Base-by-base conservation (phyloP, 2,113 vertebrate genomes). In the Athene cunicularia region DNA sequence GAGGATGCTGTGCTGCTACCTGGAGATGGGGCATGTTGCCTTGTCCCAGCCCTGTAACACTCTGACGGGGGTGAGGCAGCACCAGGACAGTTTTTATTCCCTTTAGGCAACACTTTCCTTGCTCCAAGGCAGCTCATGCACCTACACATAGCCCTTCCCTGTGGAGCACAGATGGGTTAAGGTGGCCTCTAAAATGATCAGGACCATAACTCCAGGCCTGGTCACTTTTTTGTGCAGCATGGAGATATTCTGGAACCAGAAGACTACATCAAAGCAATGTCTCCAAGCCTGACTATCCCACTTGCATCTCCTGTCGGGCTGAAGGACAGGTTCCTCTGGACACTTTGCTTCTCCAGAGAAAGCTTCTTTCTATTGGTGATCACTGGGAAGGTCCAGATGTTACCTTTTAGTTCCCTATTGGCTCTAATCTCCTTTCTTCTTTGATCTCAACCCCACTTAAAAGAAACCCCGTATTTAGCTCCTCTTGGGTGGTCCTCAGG, bases 341-440 rank as follows among this genome's bases (percentile, higher is more conserved):
- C 37, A 60, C 27, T 86, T 84, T 71, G 27, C 47, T 77, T 92
- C 73, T 83, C 79, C 28, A 26, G 43, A 92, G 80, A 95, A 97
- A 94, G 74, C 75, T 58, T 86, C 56, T 93, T 95, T 71, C 79
- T 79, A 6, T 85, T 94, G 91, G 86, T 80, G 88, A 97, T 95
- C 93, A 58, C 68, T 84, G 93, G 76, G 72, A 88, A 80, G 72
- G 63, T 92, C 74, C 94, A 96, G 94, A 93, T 97, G 86, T 95
- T 93, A 94, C 90, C 91, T 97, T 97, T 97, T 93, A 96, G 90
- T 68, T 97, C 90, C 92, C 85, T 92, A 68, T 98, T 98, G 95
- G 85, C 92, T 96, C 95, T 97, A 94, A 98, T 97, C 94, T 97
- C 87, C 75, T 92, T 96, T 96, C 68, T 97, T 97, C 95, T 98